Conservation (phyloP, 2,113 vertebrate species). For the Saimiri boliviensis region DNA sequence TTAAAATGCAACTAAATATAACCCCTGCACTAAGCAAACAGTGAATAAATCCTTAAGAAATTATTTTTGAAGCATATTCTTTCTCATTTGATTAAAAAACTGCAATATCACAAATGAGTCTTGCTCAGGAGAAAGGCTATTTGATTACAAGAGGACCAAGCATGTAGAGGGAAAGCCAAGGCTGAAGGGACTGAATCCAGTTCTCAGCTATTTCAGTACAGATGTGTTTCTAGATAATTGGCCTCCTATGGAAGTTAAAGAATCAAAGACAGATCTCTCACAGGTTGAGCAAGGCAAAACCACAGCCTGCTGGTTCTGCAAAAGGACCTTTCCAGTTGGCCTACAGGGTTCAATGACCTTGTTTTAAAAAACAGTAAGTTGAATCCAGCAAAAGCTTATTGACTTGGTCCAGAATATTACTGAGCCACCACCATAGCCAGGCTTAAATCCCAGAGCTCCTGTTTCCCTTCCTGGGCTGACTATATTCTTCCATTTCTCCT, state of each 20-base stretch:
- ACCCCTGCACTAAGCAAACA: neutral
- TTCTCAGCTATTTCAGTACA: constrained; percentile 4
- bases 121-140: neutral
- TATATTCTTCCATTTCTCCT: neutral
- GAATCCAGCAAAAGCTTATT: neutral
- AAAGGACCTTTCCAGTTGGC: neutral
- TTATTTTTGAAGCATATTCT: constrained; percentile 4
- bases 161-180: neutral
- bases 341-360: neutral
- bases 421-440: neutral
- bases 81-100: constrained; percentile 7
- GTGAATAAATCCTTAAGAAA: constrained; percentile 58
- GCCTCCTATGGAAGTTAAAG: neutral
- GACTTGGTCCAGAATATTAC: neutral
- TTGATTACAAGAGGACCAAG: neutral
- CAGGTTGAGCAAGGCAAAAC: neutral
- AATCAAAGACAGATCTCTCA: neutral
- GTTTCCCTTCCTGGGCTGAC: neutral
- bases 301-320: neutral
- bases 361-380: neutral
- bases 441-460: neutral
- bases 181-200: neutral
- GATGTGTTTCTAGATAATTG: neutral
- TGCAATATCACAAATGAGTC: neutral
- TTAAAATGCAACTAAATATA: constrained; percentile 58